Conservation (phyloP, 2,113 vertebrate genomes). For the Orycteropus afer region DNA sequence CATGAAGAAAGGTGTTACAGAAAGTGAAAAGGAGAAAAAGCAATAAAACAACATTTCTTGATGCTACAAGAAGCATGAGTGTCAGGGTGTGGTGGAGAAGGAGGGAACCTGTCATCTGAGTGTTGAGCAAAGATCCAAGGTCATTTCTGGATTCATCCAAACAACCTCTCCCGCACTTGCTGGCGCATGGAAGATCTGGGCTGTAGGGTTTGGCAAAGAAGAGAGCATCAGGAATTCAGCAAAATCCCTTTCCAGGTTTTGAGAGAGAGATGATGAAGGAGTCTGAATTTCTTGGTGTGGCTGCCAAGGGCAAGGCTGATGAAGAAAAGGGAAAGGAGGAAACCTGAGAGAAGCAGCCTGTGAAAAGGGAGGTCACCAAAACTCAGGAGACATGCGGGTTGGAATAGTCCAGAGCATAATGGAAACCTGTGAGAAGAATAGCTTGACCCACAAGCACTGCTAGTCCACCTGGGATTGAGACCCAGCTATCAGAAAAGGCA, state of each 20-base stretch:
- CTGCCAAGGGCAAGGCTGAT: constrained; percentile 68
- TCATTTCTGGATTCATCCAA: constrained; percentile 71
- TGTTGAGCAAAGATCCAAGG: constrained; percentile 69
- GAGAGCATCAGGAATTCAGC: constrained; percentile 60
- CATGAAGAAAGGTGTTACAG: constrained; percentile 28
- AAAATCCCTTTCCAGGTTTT: constrained; percentile 57
- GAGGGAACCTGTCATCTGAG: constrained; percentile 68
- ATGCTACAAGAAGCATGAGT: constrained; percentile 53
- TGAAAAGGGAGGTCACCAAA: not conserved
- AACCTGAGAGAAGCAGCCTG: not conserved
- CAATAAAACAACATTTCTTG: constrained; percentile 58
- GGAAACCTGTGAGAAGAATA: not conserved
- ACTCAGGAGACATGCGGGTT: not conserved
- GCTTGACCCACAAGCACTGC: not conserved
- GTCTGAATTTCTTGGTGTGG: constrained; percentile 26
- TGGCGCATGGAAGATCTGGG: constrained; percentile 63
- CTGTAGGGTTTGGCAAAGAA: constrained; percentile 72
- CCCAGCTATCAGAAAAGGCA: not conserved
- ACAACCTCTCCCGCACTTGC: constrained; percentile 61
- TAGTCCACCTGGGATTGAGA: not conserved
- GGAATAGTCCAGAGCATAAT: not conserved
- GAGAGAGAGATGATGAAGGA: constrained; percentile 56
- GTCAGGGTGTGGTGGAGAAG: constrained; percentile 50
- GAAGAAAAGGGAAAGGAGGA: not conserved
- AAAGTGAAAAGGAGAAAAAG: constrained; percentile 20